Evolutionary conservation across 2,888 invertebrate genomes (phyloP), one percentile per base, ranked within the genome.

Genomic region (Cryptus viduatorius): DNA sequence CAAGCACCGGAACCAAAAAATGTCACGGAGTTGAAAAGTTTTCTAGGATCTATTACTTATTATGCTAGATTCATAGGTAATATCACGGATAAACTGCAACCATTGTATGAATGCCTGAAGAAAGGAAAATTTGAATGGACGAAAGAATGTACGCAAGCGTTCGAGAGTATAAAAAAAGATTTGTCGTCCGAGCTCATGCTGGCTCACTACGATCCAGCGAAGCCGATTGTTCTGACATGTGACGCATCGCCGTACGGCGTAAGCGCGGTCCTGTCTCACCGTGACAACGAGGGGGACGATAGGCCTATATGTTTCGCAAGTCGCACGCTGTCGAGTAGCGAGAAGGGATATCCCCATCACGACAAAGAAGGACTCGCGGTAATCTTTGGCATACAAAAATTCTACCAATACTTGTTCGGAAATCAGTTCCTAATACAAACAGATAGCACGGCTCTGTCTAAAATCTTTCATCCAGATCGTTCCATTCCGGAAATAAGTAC

Each of bases 261-360:
- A 44, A 90, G 89, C 5, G 85, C 91, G 5, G 90, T 91, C 5
- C 81, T 90, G 31, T 69, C 82, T 16, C 90, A 90, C 67, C 86
- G 86, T 48, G 79, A 77, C 37, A 88, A 92, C 84, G 89, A 91
- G 7, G 82, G 83, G 48, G 89, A 1, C 3, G 90, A 92, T 79
- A 59, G 77, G 87, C 84, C 92, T 5, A 89, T 92, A 16, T 89
- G 89, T 4, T 92, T 88, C 86, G 91, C 91, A 1, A 92, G 90
- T 31, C 80, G 73, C 87, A 90, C 77, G 79, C 87, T 84, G 85
- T 88, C 65, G 85, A 89, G 37, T 44, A 85, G 87, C 5, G 86
- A 92, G 56, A 86, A 69, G 59, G 19, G 53, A 37, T 1, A 83
- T 82, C 29, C 56, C 53, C 0, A 16, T 67, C 44, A 82, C 83